Base-by-base conservation (phyloP, 2,888 invertebrate species). In the Lordiphosa andalusiaca region DNA sequence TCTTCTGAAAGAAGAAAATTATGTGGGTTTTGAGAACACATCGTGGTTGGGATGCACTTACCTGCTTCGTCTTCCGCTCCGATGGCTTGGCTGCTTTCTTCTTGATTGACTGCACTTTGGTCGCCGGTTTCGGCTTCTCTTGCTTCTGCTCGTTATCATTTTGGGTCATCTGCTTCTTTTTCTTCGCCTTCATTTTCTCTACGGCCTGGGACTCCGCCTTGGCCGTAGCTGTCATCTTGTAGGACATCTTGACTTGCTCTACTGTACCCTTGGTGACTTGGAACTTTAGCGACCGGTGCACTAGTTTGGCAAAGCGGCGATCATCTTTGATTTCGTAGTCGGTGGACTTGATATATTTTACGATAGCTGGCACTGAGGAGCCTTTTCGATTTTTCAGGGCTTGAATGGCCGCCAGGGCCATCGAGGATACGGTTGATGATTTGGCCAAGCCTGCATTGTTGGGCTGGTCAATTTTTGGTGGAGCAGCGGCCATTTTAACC, bases 311-410 rank as follows among this genome's bases (percentile, higher is more conserved):
- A n/a, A 40, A 30, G 3, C 54, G 36, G 6, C 6, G 12, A 7
- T 46, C 36, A 40, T 64, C 30, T 3, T n/a, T 10, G 1, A 13
- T 35, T 6, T 53, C 21, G 9, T 60, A 44, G 4, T 39, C 65
- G 3, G 65, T 64, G 6, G 30, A 39, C 30, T 23, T 64, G 0
- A 60, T 54, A 23, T 64, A 64, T 10, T 64, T 35, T 6, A 44
- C 30, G 2, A 60, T 60, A 12, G 65, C 60, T 12, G 0, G 4
- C 4, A 37, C 23, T 38, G 60, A 64, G 4, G 60, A 60, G 3
- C 60, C 60, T 5, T 13, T 13, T 5, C 65, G 39, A 3, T 40
- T 46, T 2, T 16, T 19, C 5, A 64, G 10, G 0, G 21, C 25
- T 9, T n/a, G 16, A 1, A 60, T 60, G 9, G 60, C 54, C 35